Base-by-base conservation (phyloP, 2,797 vertebrate genomes). In the Takifugu ocellatus region DNA sequence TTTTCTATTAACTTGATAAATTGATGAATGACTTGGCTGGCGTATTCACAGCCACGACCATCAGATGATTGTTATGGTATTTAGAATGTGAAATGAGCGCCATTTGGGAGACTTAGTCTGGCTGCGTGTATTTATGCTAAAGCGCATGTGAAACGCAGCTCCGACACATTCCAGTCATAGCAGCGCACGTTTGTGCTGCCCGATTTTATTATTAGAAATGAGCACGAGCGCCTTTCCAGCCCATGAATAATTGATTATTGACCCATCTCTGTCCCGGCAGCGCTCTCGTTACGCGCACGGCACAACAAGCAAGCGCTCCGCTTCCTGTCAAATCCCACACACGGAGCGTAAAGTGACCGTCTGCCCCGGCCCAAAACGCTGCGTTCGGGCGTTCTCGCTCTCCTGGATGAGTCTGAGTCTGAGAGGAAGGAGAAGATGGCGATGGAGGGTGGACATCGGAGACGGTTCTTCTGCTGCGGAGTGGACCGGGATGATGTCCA, bases 181-280 rank as follows among this genome's bases (percentile, higher is more conserved):
- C 45, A 33, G 55, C 5, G 33, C 6, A 55, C 17, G 17, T 14
- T 36, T n/a, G 29, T 46, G 31, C 45, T 42, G 44, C 43, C 7
- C 46, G 51, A 62, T 68, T 66, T 65, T 52, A 73, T 72, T 57
- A 67, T 75, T 69, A 56, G 55, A 63, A 61, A 64, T 5, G 42
- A 61, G 57, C 44, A 25, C 39, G 17, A 36, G 57, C 52, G 68
- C 51, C 36, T 78, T 81, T 75, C 64, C 70, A 65, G 62, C 3
- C 0, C 65, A 56, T 68, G 69, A 75, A 79, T 81, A 75, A 83
- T 82, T 79, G 72, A 77, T 83, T 81, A 74, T 72, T 54, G 75
- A 70, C 48, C 57, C 21, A 17, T 62, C 44, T 66, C 68, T 62
- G 33, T 59, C 55, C 66, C 68, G 74, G 66, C 59, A 61, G 66